Base-by-base conservation (phyloP, 2,797 vertebrate species). In the Discoglossus pictus region DNA sequence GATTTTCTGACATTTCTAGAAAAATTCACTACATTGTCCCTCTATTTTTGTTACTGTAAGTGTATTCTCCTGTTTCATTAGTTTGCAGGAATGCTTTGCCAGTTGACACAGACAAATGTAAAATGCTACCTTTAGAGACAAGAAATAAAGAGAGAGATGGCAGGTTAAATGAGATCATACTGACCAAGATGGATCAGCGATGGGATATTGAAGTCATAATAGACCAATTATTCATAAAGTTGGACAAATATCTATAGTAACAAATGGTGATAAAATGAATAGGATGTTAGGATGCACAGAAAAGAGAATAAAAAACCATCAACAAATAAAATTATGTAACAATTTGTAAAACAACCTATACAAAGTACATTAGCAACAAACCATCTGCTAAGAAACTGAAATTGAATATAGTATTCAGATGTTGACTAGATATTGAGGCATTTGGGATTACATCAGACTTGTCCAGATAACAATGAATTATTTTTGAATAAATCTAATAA, bases 161-260 rank as follows among this genome's bases (percentile, higher is more conserved):
- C 61, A 64, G 68, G 61, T 65, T 71, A 71, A 71, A 71, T 71
- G 68, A 71, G 68, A 71, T 71, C 61, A 65, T 39, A 65, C 61
- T 71, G 68, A 71, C 68, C 68, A 71, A 71, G 68, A 71, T 71
- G 53, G 61, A 71, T 71, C 62, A 59, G 68, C 44, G 20, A 71
- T 59, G 68, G 68, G 68, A 71, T 46, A 51, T 20, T 58, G 53
- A 65, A 59, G 35, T 65, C 68, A 71, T 71, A 59, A 71, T 64
- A 65, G 61, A 52, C 68, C 68, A 65, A 65, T 71, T 65, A 71
- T 58, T 71, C 53, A 64, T 40, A 65, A 71, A 59, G 61, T 71
- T 71, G 53, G 38, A 25, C 46, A 59, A 52, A 71, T 59, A 71
- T 64, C 53, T 71, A 23, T 36, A 42, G 25, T n/a, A 51, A 42